phyloP scores from a whole-genome alignment of 2,888 invertebrate species.

The Brachypterus glaber region DNA sequence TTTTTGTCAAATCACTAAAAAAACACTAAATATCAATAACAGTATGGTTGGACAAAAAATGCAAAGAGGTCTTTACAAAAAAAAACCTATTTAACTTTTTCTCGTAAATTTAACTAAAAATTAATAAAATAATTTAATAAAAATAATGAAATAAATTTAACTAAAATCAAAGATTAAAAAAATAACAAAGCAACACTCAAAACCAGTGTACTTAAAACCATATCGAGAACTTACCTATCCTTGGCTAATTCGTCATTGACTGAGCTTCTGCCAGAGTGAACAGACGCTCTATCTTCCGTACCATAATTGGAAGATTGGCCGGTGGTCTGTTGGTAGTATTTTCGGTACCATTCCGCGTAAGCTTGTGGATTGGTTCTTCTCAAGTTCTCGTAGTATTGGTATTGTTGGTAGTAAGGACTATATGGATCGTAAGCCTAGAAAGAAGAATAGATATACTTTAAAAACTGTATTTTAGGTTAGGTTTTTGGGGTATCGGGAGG shows the following conservation, averaged over 20 bases:
- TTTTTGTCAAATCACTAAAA: too few species aligned
- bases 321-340: slow-evolving; percentile 46
- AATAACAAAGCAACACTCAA: slow-evolving; percentile 14
- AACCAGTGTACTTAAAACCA: slow-evolving; percentile 7
- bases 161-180: too few species aligned
- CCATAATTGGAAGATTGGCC: slow-evolving; percentile 29
- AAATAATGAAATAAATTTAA: slow-evolving; percentile 30
- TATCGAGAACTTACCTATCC: slow-evolving; percentile 45
- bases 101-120: too few species aligned
- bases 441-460: slow-evolving; percentile 19
- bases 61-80: too few species aligned
- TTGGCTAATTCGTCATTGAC: slow-evolving; percentile 53
- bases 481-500: too few species aligned
- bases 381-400: slow-evolving; percentile 70
- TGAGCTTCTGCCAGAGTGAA: slow-evolving; percentile 77
- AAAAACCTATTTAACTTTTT: too few species aligned
- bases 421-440: slow-evolving; percentile 47
- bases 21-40: too few species aligned
- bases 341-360: slow-evolving; percentile 69
- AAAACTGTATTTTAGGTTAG: slow-evolving; percentile 6
- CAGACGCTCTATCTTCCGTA: slow-evolving; percentile 63
- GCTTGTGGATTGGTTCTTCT: slow-evolving; percentile 68
- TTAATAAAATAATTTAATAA: slow-evolving; percentile 33
- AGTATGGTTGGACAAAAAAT: too few species aligned
- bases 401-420: slow-evolving; percentile 50